Base-by-base conservation (phyloP, 35 echinoderm and acorn worm species). In the Diadema setosum region DNA sequence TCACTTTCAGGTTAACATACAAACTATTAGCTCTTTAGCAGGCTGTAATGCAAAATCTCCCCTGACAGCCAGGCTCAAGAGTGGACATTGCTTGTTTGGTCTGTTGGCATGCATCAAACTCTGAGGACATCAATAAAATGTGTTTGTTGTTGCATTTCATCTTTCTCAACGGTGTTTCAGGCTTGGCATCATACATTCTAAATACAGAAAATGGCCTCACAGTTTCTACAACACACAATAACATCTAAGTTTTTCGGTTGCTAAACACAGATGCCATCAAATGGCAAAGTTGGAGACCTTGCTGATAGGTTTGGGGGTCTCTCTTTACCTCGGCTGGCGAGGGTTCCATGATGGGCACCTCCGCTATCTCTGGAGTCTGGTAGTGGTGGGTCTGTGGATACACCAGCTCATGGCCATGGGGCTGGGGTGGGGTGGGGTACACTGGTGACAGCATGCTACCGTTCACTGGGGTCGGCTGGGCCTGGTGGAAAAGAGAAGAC, bases 311-410 rank as follows among this genome's bases (percentile, higher is more conserved):
- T 41, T 42, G 20, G 40, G 33, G 33, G 40, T 43, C 27, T 24
- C 37, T 39, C 15, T 41, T 78, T 78, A 78, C 73, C 73, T 78
- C 73, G 39, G 73, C 73, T 78, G 73, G 8, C 44, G 73, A 78
- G 40, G 73, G 73, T 44, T 78, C 73, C 73, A 78, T 78, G 40
- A 78, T 78, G 5, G 73, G 73, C 3, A 78, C 37, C 21, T 78
- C 73, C 44, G 36, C 40, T 3, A 78, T 78, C 39, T 78, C 73
- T n/a, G 36, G 73, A 8, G 73, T 17, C 73, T 78, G 73, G 40
- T 78, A 78, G 37, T 78, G 73, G 37, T 78, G 73, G 0, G 73
- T 41, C 73, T 78, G 73, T 6, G 29, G 73, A 41, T 78, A 78
- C 27, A 78, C 24, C 7, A 78, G 35, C 36, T 78, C 73, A 44